These are phyloP conservation scores for Intellagama lesueurii DNA, from an alignment of 2,797 vertebrate genomes.

Conservation along the genomic window DNA sequence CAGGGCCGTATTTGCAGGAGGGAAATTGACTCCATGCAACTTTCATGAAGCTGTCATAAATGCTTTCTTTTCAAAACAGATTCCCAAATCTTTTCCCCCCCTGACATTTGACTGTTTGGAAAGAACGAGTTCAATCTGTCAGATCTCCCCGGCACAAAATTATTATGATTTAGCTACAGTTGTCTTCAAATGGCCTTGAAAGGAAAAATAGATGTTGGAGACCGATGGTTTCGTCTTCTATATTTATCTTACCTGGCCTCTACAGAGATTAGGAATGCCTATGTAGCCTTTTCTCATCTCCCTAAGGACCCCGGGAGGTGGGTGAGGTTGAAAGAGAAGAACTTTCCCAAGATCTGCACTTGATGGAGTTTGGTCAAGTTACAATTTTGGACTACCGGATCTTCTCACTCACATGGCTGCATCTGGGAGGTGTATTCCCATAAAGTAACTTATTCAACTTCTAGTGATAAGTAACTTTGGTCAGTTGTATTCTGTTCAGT, in stretches of 20 bases:
- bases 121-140: not conserved
- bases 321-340: not conserved
- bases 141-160: not conserved
- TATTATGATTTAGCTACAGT: not conserved
- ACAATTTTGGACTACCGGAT: too few species aligned
- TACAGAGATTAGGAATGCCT: not conserved
- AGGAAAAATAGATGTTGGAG: not conserved
- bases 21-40: not conserved
- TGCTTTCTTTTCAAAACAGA: not conserved
- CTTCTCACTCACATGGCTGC: too few species aligned
- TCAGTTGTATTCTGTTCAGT: too few species aligned
- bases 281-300: not conserved
- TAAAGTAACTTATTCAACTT: too few species aligned
- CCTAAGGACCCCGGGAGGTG: not conserved
- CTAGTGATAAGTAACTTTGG: too few species aligned
- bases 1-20: not conserved
- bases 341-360: not conserved
- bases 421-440: too few species aligned
- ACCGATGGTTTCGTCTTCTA: not conserved
- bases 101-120: slow-evolving; percentile 15
- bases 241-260: not conserved
- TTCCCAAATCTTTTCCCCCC: not conserved
- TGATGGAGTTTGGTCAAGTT: too few species aligned
- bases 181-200: not conserved
- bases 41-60: not conserved